Evolutionary conservation across 92 coral and sea anemone species (phyloP), one percentile per base, ranked within the genome.

Genomic region (Zoanthus solanderi): DNA sequence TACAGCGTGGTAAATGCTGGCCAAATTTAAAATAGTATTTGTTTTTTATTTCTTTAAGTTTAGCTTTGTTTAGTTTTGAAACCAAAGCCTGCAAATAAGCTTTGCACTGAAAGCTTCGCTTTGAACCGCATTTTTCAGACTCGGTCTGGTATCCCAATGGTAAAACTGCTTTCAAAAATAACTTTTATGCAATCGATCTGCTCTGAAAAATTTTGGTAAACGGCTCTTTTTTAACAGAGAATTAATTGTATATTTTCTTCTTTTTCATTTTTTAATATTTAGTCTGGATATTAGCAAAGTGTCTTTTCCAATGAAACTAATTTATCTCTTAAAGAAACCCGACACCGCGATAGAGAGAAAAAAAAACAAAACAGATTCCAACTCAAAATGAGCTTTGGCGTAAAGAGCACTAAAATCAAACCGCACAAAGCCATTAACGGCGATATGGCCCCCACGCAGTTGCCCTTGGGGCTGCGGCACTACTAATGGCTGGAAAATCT

Each of bases 401-500:
- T 6, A 58, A 7, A 23, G 83, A 29, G 69, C 85, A 53, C 75
- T 23, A 28, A 65, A 78, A 34, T 16, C 42, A 60, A 58, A 44
- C 57, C 9, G 5, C 7, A 7, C 23, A 42, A n/a, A 29, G 45
- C 75, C 74, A 34, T 81, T 66, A 81, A 54, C 85, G 85, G 60
- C 85, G 85, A 56, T 46, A 45, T 0, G 85, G 91, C 78, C 98
- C 98, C 98, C 98, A 95, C 37, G 93, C 96, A 4, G 94, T 83
- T 46, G 93, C 90, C 78, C 93, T 90, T 31, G 98, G 96, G 48
- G 94, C 90, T 6, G 90, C 90, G 15, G 91, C 67, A 4, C 94
- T 90, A 1, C 98, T 98, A 46, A 97, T 97, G 91, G 98, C 92
- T 30, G 99, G 99, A 89, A 97, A 97, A 90, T 97, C 99, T 50